Base-by-base conservation (phyloP, 2,888 invertebrate species). In the Lepidocyrtoides sp. region DNA sequence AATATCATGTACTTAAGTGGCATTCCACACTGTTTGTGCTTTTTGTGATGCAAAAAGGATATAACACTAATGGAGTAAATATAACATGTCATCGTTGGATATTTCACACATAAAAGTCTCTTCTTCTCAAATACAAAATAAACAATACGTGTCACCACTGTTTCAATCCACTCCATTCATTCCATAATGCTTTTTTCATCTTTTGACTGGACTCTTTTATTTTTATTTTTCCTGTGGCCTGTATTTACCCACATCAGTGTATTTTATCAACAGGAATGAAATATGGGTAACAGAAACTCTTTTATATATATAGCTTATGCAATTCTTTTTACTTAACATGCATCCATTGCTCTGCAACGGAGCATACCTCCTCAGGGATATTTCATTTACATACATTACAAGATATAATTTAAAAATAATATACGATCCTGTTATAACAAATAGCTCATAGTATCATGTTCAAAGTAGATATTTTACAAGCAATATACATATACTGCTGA, bases 341-440 rank as follows among this genome's bases (percentile, higher is more conserved):
- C n/a, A n/a, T 17, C 41, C 81, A 82, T 82, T 82, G 60, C 60
- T 60, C 81, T 57, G 36, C 81, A 82, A 29, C 57, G 23, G 60
- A 60, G 81, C 81, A 82, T 82, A 57, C 57, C 60, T 41, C 81
- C 81, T n/a, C 60, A n/a, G 7, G 10, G 66, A 14, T 29, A 63
- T 7, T 69, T n/a, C n/a, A n/a, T n/a, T n/a, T n/a, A n/a, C n/a
- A n/a, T n/a, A n/a, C n/a, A n/a, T n/a, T n/a, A n/a, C n/a, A n/a
- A n/a, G n/a, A n/a, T n/a, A n/a, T n/a, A n/a, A n/a, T n/a, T n/a
- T n/a, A n/a, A n/a, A 69, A 41, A 41, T 20, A 20, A 20, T 17
- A 69, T 10, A 32, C 12, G 0, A 26, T 1, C 12, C 63, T n/a
- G n/a, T n/a, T n/a, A n/a, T n/a, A n/a, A n/a, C n/a, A n/a, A n/a